These are phyloP conservation scores for Globodera ellingtonae DNA, from an alignment of 1,140 invertebrate species.

Conservation along the genomic window DNA sequence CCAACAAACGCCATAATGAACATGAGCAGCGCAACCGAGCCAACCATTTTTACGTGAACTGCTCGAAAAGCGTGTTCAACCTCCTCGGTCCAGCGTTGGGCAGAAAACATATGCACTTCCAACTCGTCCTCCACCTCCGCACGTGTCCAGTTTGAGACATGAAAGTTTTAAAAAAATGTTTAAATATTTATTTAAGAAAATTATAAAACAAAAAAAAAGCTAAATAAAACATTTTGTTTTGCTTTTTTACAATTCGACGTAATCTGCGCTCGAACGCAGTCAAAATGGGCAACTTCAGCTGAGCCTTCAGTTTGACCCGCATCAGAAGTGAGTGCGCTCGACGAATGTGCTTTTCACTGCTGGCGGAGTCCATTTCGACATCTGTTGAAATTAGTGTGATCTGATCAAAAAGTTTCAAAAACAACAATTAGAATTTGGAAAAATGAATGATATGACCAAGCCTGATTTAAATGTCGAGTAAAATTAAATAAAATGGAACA, in stretches of 20 bases:
- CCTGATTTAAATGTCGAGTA: too few species aligned
- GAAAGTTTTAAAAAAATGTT: background rate
- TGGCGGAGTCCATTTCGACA: conserved; percentile 4
- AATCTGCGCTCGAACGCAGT: conserved; percentile 29
- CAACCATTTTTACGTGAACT: conserved; percentile 35
- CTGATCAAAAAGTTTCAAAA: background rate
- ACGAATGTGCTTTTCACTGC: conserved; percentile 14
- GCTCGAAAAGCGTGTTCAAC: conserved; percentile 20
- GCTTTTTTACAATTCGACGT: conserved; percentile 10
- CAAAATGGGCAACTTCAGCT: conserved; percentile 30
- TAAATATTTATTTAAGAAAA: too few species aligned
- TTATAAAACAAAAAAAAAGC: background rate
- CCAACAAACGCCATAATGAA: conserved; percentile 1
- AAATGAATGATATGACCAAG: background rate
- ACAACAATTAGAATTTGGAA: background rate
- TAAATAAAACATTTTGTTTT: background rate
- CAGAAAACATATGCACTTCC: conserved; percentile 37
- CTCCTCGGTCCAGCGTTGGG: conserved; percentile 30
- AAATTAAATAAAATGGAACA: too few species aligned
- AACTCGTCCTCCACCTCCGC: conserved; percentile 28
- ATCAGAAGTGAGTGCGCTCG: conserved; percentile 26
- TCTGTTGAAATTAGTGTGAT: conserved; percentile 21
- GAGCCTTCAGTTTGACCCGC: conserved; percentile 32
- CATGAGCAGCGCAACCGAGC: conserved; percentile 5
- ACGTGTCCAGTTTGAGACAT: conserved; percentile 29